Evolutionary conservation across 2,113 vertebrate species (phyloP), one percentile per base, ranked within the genome.

Genomic region (Dunckerocampus dactyliophorus): DNA sequence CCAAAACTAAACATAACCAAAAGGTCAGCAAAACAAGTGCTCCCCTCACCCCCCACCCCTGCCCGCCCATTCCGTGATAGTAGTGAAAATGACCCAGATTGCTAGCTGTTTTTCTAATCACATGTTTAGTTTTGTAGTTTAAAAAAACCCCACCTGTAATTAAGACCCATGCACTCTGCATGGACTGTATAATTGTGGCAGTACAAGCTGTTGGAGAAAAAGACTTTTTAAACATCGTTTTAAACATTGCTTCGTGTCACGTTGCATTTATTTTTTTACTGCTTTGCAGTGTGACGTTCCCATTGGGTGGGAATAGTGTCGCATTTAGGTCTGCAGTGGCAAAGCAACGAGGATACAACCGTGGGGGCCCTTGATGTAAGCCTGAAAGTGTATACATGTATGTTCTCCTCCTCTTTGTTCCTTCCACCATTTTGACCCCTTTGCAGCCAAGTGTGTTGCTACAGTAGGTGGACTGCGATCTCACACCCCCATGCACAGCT

Each of bases 71-170:
- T 42, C 1, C 2, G 39, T 34, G 31, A 34, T 34, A 13, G 81
- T 74, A 63, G 47, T 62, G 68, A 85, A 88, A 84, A 77, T 76
- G 47, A 84, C 79, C 76, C 85, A 10, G 73, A 76, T 46, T 24
- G 62, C 69, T 63, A 71, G 69, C 58, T 68, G 75, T 81, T 85
- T 63, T 72, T 68, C 66, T 81, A 84, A 87, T 87, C 80, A 77
- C 76, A 82, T 74, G 79, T 86, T 84, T 78, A 7, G 57, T 72
- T 56, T 60, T 69, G 65, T 65, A 67, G 65, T 51, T 68, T 67
- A 72, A 72, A 77, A 42, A 74, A 69, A 69, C 43, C 71, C 16
- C 79, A 83, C 69, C 79, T 64, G 57, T 65, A 77, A 77, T 80
- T 82, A 82, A 65, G 69, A 65, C 42, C 59, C 47, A 51, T 51